Evolutionary conservation across 2,888 invertebrate species (phyloP), one percentile per base, ranked within the genome.

Genomic region (Pristionchus maxplancki): DNA sequence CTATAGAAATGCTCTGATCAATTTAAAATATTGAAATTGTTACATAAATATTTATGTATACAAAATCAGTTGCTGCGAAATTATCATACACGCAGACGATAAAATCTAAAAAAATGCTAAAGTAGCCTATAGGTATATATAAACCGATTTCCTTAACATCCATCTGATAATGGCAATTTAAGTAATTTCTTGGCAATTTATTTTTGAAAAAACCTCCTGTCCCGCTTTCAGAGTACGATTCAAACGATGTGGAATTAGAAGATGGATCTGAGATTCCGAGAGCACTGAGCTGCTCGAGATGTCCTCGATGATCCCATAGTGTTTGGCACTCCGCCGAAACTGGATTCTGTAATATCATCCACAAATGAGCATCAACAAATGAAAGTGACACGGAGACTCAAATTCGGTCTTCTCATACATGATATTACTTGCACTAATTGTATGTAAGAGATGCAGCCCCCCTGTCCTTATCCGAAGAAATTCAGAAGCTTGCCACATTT

Each of bases 191-290:
- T 24, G 13, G 13, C 31, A 48, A 48, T 48, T 48, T 48, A 48
- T 48, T 8, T 48, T 48, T 48, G 48, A 48, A 9, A 15, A 24
- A 74, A 83, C 78, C 53, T 50, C 40, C 44, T n/a, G 40, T 44
- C 6, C 40, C 64, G 44, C 90, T 90, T 78, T 91, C 91, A 13
- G 92, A 91, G 53, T 91, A 91, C 48, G 91, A 91, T 67, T 92
- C 92, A 58, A 92, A 92, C 1, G 91, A 91, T 6, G 92, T 92
- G 28, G 91, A 91, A 1, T 90, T 91, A 9, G 91, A 91, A 1
- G 91, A 91, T 3, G 92, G 92, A 67, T 92, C 92, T 0, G 90
- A 90, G 34, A 92, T 91, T 13, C 91, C 90, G 0, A 92, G 88
- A 8, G 90, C 91, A 44, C 90, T 90, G 44, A 92, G 50, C 37